Conservation (phyloP, 2,797 vertebrate species). For the Sarcophilus harrisii region DNA sequence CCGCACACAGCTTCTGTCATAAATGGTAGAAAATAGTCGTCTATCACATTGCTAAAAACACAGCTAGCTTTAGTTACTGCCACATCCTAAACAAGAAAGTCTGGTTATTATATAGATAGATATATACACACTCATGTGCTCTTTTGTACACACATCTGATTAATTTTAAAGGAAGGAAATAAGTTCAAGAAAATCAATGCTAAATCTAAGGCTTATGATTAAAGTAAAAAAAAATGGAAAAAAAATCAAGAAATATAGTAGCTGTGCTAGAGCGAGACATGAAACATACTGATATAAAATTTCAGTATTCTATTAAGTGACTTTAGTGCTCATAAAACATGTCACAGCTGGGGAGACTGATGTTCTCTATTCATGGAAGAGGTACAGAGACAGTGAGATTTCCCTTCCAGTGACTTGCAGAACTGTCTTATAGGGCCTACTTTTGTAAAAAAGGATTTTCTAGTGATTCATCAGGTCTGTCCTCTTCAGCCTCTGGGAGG, state of each 20-base stretch:
- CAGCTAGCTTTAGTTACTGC: constrained; percentile 41
- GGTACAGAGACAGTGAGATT: not conserved
- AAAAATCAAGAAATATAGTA: constrained; percentile 65
- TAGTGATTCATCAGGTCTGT: not conserved
- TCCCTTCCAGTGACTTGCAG: not conserved
- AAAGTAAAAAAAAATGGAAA: constrained; percentile 71
- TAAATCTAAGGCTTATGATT: constrained; percentile 65
- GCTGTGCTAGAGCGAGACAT: constrained; percentile 60
- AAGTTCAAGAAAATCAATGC: constrained; percentile 58
- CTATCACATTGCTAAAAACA: constrained; percentile 61
- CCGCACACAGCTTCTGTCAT: constrained; percentile 51
- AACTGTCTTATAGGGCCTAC: not conserved
- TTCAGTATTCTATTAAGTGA: constrained; percentile 69
- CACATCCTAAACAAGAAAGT: constrained; percentile 37
- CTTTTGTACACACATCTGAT: constrained; percentile 39
- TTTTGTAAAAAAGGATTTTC: constrained; percentile 48
- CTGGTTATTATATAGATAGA: constrained; percentile 25
- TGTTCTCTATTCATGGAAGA: constrained; percentile 51
- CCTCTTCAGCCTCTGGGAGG: not conserved
- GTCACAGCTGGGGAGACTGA: constrained; percentile 57
- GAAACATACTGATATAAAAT: constrained; percentile 69
- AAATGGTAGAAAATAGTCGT: constrained; percentile 41
- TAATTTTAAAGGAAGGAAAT: constrained; percentile 63
- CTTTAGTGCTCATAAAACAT: constrained; percentile 69
- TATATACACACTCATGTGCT: not conserved